phyloP scores from a whole-genome alignment of 2,797 vertebrate species.

The Sebastes diploproa region DNA sequence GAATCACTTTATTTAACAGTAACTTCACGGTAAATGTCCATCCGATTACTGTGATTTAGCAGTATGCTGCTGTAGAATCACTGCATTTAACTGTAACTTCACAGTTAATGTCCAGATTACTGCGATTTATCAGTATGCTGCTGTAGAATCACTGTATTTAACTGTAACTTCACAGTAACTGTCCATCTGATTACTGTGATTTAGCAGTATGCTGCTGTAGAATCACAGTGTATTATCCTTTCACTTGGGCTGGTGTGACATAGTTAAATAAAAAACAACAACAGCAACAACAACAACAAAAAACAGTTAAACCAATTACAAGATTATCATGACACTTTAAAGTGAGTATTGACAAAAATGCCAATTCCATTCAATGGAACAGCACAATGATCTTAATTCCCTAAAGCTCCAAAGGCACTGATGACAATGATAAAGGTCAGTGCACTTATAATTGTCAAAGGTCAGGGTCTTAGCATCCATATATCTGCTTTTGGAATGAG shows the following conservation, averaged over 20 bases:
- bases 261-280: neutral
- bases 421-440: constrained; percentile 18
- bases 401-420: constrained; percentile 3
- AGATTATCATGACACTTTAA: neutral
- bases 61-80: too few species aligned
- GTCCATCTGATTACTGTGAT: too few species aligned
- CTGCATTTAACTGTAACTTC: too few species aligned
- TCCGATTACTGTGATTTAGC: too few species aligned
- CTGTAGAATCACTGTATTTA: too few species aligned
- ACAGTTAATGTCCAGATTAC: too few species aligned
- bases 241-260: neutral
- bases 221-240: neutral
- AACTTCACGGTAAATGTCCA: too few species aligned
- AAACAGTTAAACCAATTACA: neutral
- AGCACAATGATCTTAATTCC: neutral
- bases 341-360: constrained; percentile 27
- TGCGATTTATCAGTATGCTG: too few species aligned
- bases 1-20: too few species aligned
- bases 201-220: too few species aligned
- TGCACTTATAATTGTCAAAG: constrained; percentile 7
- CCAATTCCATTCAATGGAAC: constrained; percentile 25
- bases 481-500: constrained; percentile 11
- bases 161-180: too few species aligned
- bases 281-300: neutral
- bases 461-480: neutral